Percentiles rank a stretch among this genome's conserved stretches.
phyloP scores from a whole-genome alignment of 2,888 invertebrate species.

The Mythimna pallens region DNA sequence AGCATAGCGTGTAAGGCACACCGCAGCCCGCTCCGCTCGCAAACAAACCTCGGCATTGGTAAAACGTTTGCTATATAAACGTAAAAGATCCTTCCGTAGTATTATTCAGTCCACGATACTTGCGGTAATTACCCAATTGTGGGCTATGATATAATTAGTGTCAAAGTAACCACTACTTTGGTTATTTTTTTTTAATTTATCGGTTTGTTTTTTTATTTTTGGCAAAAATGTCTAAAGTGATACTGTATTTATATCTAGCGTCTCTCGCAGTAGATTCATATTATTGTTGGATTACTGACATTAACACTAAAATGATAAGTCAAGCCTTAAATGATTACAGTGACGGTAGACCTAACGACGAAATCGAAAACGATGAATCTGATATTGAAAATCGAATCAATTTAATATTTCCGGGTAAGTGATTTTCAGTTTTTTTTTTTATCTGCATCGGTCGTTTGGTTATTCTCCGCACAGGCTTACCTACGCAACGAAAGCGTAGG shows the following conservation, averaged over 20 bases:
- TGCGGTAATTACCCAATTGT: constrained; percentile 37
- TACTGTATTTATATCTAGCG: constrained; percentile 18
- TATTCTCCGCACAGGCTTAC: no score
- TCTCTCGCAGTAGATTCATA: constrained; percentile 13
- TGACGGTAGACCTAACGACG: constrained; percentile 15
- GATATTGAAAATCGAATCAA: constrained; percentile 56
- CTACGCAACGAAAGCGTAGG: background rate
- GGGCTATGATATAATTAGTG: background rate
- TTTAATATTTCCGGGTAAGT: constrained; percentile 78
- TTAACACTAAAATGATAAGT: constrained; percentile 48
- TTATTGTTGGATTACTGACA: constrained; percentile 62
- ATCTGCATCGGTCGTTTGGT: background rate
- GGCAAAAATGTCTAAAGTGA: constrained; percentile 40
- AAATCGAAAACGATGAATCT: constrained; percentile 20
- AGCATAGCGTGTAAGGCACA: constrained; percentile 24
- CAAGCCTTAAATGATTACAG: background rate
- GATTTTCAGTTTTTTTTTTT: background rate
- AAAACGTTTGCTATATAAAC: constrained; percentile 51
- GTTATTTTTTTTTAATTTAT: background rate
- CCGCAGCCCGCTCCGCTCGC: constrained; percentile 30
- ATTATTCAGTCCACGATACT: constrained; percentile 48
- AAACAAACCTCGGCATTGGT: constrained; percentile 21
- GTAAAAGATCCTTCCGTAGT: constrained; percentile 46
- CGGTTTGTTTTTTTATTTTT: background rate
- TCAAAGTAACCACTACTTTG: background rate